phyloP scores from a whole-genome alignment of 2,113 vertebrate species.

The Lota lota region DNA sequence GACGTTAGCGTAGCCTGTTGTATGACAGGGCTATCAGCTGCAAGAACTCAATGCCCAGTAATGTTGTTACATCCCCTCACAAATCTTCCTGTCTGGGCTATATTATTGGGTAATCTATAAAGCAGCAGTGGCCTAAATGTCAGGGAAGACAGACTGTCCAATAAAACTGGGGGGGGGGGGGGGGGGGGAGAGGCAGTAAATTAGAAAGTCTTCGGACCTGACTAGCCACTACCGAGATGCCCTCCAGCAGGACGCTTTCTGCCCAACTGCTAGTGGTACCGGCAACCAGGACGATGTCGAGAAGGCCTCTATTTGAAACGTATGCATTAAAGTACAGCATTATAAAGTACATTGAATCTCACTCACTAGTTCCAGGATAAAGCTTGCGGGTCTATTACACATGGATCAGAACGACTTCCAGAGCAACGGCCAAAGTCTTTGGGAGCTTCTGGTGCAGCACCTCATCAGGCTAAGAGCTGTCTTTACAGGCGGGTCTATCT shows the following conservation, averaged over 20 bases:
- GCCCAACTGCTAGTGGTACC: not conserved
- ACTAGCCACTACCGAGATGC: not conserved
- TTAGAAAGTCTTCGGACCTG: not conserved
- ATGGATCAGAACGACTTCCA: too few species aligned
- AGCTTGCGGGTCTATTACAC: too few species aligned
- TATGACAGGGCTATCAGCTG: too few species aligned
- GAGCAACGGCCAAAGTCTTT: not conserved
- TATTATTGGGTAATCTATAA: not conserved
- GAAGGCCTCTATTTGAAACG: too few species aligned
- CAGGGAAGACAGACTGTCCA: not conserved
- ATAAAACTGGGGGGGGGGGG: too few species aligned
- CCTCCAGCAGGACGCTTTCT: not conserved
- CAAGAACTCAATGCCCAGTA: too few species aligned
- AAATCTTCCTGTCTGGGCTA: not conserved
- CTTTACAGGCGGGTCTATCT: slow-evolving; percentile 40
- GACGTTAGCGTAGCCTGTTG: too few species aligned
- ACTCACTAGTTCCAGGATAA: too few species aligned
- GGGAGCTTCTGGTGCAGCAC: too few species aligned
- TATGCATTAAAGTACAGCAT: too few species aligned
- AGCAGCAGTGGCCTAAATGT: not conserved
- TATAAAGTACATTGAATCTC: too few species aligned
- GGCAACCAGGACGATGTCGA: too few species aligned
- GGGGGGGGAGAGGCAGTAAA: not conserved
- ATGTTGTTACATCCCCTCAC: not conserved
- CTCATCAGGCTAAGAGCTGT: slow-evolving; percentile 41